A percentile compares a stretch with the other conserved stretches of the same genome.
Conservation (phyloP, 2,113 vertebrate genomes). For the Orthonyx spaldingii region DNA sequence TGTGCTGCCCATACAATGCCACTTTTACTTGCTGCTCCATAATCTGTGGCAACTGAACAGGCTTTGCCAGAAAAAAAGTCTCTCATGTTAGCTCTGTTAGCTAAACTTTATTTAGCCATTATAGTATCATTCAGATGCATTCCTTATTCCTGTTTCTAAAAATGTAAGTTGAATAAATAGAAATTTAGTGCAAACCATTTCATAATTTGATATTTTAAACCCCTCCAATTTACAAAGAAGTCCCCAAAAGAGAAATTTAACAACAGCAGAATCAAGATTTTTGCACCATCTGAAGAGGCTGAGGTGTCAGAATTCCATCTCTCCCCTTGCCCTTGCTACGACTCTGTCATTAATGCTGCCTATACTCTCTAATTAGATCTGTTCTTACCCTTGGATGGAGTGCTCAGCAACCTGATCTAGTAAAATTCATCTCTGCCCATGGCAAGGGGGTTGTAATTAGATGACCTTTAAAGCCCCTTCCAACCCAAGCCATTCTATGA, state of each 20-base stretch:
- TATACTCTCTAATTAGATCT: not conserved
- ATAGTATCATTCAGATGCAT: not conserved
- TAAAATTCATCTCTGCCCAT: not conserved
- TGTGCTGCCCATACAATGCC: not conserved
- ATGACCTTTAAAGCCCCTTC: not conserved
- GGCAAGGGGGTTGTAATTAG: not conserved
- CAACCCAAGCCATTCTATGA: not conserved
- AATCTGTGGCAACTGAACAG: not conserved
- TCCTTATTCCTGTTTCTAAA: not conserved
- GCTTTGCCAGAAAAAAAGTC: not conserved
- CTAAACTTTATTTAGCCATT: not conserved
- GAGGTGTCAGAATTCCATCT: not conserved
- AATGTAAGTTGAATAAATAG: not conserved
- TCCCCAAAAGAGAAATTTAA: not conserved
- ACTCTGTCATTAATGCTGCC: not conserved
- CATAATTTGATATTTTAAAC: not conserved
- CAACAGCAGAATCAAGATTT: not conserved
- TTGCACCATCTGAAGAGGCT: not conserved
- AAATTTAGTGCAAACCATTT: not conserved
- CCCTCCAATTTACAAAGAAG: not conserved
- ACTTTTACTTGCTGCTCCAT: not conserved
- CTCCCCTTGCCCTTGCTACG: not conserved
- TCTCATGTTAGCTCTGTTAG: not conserved
- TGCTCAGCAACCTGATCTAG: not conserved
- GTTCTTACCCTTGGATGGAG: not conserved